A percentile compares a stretch with the other conserved stretches of the same genome.
Conservation (phyloP, 2,113 vertebrate species). For the Chionis minor region DNA sequence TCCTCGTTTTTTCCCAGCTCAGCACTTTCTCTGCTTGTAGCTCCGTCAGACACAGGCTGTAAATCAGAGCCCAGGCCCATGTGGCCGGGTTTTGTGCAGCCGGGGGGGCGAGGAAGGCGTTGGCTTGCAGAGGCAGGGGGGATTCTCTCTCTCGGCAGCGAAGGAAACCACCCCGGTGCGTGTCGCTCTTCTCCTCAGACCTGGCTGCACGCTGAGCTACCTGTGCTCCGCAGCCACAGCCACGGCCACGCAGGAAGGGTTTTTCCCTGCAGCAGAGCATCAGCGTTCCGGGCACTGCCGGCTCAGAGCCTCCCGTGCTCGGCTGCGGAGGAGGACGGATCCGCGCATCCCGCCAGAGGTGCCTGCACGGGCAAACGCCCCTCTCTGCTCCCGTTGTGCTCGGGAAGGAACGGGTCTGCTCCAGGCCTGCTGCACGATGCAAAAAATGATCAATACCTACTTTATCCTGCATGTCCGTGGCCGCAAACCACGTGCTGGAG, state of each 20-base stretch:
- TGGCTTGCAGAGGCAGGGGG: not conserved
- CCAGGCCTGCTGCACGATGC: accelerated
- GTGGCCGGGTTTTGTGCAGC: not conserved
- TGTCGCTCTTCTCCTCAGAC: not conserved
- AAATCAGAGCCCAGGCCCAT: constrained; percentile 2
- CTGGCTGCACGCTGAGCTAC: not conserved
- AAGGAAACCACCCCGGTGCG: not conserved
- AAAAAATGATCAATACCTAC: accelerated
- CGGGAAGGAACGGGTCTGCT: not conserved
- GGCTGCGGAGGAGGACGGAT: not conserved
- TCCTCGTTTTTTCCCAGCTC: not conserved
- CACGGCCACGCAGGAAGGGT: accelerated
- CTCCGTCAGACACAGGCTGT: not conserved
- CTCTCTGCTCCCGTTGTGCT: not conserved
- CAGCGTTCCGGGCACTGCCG: accelerated
- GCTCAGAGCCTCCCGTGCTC: accelerated
- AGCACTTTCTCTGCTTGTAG: not conserved
- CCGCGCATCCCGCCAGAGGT: accelerated
- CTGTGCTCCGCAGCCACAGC: accelerated
- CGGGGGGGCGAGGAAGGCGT: not conserved
- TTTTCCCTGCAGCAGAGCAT: not conserved
- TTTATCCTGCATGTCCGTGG: not conserved
- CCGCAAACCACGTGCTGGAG: not conserved
- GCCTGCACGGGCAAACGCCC: not conserved
- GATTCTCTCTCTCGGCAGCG: not conserved